Evolutionary conservation across 2,797 vertebrate species (phyloP).

Genomic region (Phrynocephalus forsythii): DNA sequence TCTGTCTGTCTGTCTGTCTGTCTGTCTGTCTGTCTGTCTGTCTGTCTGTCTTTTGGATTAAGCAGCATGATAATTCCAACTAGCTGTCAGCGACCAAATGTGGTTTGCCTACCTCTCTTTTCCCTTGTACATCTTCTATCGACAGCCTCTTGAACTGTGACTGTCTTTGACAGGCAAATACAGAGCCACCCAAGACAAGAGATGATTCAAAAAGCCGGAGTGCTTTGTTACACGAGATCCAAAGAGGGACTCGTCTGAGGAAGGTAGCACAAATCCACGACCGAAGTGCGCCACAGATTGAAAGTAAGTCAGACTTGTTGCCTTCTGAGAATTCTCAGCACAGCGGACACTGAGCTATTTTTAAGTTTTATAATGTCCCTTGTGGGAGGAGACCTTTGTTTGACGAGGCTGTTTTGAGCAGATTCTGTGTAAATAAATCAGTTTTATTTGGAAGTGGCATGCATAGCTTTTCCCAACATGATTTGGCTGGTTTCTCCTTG

Average conservation of each 20-base stretch:
- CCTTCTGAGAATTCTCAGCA: not conserved
- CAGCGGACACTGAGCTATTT: not conserved
- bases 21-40: not conserved
- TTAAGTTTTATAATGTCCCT: not conserved
- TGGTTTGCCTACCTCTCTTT: slow-evolving; percentile 4
- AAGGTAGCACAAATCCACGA: slow-evolving; percentile 92
- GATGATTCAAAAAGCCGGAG: slow-evolving; percentile 82
- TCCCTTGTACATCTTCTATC: not conserved
- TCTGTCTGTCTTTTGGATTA: too few species aligned
- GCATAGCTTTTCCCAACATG: not conserved
- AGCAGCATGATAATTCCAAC: not conserved
- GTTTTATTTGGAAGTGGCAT: slow-evolving; percentile 1
- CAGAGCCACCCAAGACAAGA: slow-evolving; percentile 71
- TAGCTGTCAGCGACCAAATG: not conserved
- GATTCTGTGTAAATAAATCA: fast-evolving
- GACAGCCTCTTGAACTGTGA: not conserved
- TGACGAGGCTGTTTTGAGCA: not conserved
- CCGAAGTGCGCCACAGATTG: slow-evolving; percentile 88
- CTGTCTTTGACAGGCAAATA: slow-evolving; percentile 67
- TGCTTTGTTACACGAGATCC: slow-evolving; percentile 92
- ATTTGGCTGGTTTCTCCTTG: not conserved
- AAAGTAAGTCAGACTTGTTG: slow-evolving; percentile 82
- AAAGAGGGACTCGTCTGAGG: slow-evolving; percentile 89
- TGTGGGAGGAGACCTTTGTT: not conserved
- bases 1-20: too few species aligned